Base-by-base conservation (phyloP, 2,797 vertebrate genomes). In the Toxotes lorentzi region DNA sequence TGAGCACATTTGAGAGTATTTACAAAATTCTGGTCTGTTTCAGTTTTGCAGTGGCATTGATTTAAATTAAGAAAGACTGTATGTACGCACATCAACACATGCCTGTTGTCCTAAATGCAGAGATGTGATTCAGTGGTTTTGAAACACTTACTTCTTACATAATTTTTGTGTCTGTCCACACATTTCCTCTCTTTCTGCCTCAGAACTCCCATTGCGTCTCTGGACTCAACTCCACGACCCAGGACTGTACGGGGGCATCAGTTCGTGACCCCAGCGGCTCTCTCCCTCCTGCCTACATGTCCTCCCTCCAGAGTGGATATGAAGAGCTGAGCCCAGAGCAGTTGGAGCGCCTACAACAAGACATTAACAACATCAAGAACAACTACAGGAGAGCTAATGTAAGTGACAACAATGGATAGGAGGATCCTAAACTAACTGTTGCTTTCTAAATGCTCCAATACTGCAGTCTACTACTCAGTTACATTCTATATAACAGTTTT, bases 291-390 rank as follows among this genome's bases (percentile, higher is more conserved):
- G 24, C 94, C 57, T 93, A 95, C 83, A 96, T 96, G 94, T 84
- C 94, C 24, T 94, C 95, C 50, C 93, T 98, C 70, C 96, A 95
- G 74, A 95, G 95, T 6, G 96, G 97, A 56, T 97, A 85, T 48
- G 92, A 95, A 73, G 97, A 98, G 50, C 94, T 96, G 30, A 88
- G 88, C 47, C 94, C 88, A 0, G 97, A 98, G 78, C 96, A 97
- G 78, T 82, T 76, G 61, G 97, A 97, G 66, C 94, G 90, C 19
- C 93, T 97, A 58, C 94, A 92, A 50, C 93, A 93, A 79, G 97
- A 98, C 48, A 76, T 97, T 77, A 94, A 2, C 54, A 79, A 75
- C 76, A 93, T 95, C 90, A 98, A 96, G 91, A 92, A 92, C 82
- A 96, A 88, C 94, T 95, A 93, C 93, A 95, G 86, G 90, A 96